These are phyloP conservation scores for Cyphotilapia sp. DNA, from an alignment of 2,113 vertebrate species.

Conservation along the genomic window DNA sequence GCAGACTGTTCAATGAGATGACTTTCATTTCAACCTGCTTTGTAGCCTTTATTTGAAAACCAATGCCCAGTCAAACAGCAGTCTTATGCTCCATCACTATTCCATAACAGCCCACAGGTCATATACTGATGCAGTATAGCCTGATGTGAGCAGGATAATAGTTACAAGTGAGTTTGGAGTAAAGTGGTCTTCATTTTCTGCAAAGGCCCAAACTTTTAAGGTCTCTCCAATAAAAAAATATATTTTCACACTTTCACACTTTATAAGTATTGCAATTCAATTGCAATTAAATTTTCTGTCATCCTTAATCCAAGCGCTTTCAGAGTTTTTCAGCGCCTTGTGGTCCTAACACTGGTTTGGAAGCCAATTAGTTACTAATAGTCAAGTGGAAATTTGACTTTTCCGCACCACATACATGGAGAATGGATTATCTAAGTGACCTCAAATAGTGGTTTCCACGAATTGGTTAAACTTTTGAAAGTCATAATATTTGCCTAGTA, in stretches of 20 bases:
- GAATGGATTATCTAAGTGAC: not conserved
- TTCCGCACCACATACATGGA: not conserved
- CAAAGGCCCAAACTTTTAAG: not conserved
- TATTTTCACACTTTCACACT: not conserved
- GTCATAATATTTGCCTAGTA: not conserved
- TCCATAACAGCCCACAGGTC: not conserved
- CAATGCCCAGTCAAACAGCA: not conserved
- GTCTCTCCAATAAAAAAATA: not conserved
- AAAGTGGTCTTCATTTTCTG: not conserved
- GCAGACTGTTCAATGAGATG: fast-evolving
- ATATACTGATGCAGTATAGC: not conserved
- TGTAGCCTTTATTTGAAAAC: not conserved
- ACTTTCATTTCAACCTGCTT: not conserved
- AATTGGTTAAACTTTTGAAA: not conserved
- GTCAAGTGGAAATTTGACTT: not conserved
- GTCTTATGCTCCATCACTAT: not conserved
- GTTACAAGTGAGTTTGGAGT: not conserved
- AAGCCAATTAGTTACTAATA: not conserved
- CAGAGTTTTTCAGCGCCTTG: not conserved
- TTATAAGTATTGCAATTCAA: not conserved
- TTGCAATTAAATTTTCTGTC: not conserved
- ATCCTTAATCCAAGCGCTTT: not conserved
- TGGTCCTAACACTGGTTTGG: not conserved
- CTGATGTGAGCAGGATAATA: too few species aligned
- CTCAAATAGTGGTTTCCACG: not conserved